phyloP scores from a whole-genome alignment of 2,113 vertebrate genomes.

The Ia io region DNA sequence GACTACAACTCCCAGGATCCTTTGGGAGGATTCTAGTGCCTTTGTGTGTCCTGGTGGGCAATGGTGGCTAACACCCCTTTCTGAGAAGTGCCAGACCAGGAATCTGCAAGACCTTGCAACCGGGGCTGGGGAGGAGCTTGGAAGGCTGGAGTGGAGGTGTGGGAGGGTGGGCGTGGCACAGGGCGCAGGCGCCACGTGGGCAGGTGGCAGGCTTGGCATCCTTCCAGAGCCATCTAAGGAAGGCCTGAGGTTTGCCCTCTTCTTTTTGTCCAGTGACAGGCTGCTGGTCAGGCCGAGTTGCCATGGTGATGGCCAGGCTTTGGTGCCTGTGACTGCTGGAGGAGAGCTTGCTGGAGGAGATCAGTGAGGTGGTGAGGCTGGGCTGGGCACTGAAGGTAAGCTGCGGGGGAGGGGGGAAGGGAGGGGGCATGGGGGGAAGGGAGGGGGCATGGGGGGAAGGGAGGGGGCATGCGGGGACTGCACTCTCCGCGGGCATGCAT shows the following conservation, averaged over 20 bases:
- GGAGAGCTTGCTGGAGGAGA: neutral
- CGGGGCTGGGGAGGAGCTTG: accelerated
- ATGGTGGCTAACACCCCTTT: neutral
- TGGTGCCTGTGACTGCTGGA: neutral
- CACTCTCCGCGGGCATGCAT: neutral
- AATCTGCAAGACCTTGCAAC: neutral
- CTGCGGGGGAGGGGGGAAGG: accelerated
- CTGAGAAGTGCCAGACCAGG: too few species aligned
- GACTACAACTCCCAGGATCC: neutral
- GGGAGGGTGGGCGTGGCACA: accelerated
- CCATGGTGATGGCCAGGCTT: neutral
- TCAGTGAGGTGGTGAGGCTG: too few species aligned
- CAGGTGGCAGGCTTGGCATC: neutral
- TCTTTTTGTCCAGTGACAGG: neutral
- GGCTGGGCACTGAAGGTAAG: neutral
- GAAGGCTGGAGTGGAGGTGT: accelerated
- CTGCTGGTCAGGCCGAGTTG: neutral
- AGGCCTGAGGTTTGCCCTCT: neutral
- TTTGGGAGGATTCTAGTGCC: neutral
- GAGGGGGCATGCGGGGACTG: too few species aligned
- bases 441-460: too few species aligned
- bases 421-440: too few species aligned
- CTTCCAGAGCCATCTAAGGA: neutral
- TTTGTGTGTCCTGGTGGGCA: too few species aligned
- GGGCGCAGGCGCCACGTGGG: neutral